Evolutionary conservation across 1,140 invertebrate genomes (phyloP).

Genomic region (Drosophila elegans): DNA sequence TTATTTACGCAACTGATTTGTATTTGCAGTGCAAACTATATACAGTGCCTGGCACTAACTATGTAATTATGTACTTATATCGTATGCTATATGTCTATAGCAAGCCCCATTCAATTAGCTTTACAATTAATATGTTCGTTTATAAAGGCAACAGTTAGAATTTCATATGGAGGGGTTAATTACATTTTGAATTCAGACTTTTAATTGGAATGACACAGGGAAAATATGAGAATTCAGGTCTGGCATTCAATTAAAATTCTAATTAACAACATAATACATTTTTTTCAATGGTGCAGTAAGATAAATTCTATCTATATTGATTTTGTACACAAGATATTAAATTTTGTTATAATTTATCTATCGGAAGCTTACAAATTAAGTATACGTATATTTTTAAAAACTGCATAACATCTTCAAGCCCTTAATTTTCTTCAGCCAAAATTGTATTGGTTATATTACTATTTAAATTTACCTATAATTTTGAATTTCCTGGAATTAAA

Average conservation of each 20-base stretch:
- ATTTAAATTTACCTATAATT: too few relatives aligned
- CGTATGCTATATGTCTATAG: conserved; percentile 5
- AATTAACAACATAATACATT: too few relatives aligned
- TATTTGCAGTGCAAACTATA: conserved; percentile 77
- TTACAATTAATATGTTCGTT: conserved; percentile 22
- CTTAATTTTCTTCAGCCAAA: too few relatives aligned
- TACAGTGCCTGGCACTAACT: conserved; percentile 4
- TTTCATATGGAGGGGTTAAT: conserved; percentile 30
- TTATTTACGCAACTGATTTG: conserved; percentile 83
- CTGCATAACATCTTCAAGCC: too few relatives aligned
- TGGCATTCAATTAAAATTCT: not conserved
- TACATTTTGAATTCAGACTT: conserved; percentile 19
- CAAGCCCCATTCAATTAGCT: conserved; percentile 15
- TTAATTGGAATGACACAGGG: not conserved
- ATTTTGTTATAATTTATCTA: too few relatives aligned
- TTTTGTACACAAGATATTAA: too few relatives aligned
- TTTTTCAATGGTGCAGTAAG: too few relatives aligned
- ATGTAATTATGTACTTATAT: conserved; percentile 4
- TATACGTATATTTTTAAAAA: too few relatives aligned
- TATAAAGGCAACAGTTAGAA: conserved; percentile 26
- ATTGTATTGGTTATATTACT: too few relatives aligned
- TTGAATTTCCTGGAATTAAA: too few relatives aligned
- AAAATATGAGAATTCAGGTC: not conserved
- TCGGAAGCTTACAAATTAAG: too few relatives aligned
- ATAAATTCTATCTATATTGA: too few relatives aligned